A percentile compares a stretch with the other conserved stretches of the same genome.
Conservation (phyloP, 2,888 invertebrate species). For the Podotricha telesiphe region DNA sequence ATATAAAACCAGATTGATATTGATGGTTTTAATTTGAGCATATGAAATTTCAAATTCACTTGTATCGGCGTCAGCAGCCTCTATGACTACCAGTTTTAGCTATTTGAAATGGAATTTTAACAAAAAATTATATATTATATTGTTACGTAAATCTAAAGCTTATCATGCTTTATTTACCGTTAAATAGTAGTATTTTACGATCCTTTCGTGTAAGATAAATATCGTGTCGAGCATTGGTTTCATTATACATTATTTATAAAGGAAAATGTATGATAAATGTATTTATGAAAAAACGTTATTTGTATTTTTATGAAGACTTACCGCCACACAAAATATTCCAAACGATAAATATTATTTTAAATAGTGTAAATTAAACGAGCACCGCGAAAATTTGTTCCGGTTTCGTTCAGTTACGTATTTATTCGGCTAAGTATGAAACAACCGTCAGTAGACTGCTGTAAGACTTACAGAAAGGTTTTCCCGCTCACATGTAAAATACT, state of each 20-base stretch:
- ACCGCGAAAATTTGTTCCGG: conserved; percentile 49
- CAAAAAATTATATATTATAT: too few relatives aligned
- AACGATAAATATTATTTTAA: conserved; percentile 1
- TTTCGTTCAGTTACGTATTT: conserved; percentile 53
- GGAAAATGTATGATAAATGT: neutral
- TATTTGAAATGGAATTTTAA: too few relatives aligned
- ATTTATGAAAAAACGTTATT: neutral
- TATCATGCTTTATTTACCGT: too few relatives aligned
- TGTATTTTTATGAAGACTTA: neutral
- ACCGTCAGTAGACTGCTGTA: conserved; percentile 55
- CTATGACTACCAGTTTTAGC: too few relatives aligned
- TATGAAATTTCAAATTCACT: too few relatives aligned
- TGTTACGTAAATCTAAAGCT: too few relatives aligned
- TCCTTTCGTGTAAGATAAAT: neutral
- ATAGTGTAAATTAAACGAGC: conserved; percentile 28
- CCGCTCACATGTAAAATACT: conserved; percentile 52
- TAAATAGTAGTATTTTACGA: neutral
- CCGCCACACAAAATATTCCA: conserved; percentile 8
- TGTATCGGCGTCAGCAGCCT: too few relatives aligned
- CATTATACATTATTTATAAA: neutral
- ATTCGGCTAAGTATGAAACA: conserved; percentile 58
- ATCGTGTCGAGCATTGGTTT: neutral
- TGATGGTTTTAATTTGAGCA: too few relatives aligned
- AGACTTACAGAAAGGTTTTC: conserved; percentile 56
- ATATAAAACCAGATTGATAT: too few relatives aligned